Evolutionary conservation across 2,797 vertebrate genomes (phyloP), one percentile per base, ranked within the genome.

Genomic region (Chloroceryle amazona): DNA sequence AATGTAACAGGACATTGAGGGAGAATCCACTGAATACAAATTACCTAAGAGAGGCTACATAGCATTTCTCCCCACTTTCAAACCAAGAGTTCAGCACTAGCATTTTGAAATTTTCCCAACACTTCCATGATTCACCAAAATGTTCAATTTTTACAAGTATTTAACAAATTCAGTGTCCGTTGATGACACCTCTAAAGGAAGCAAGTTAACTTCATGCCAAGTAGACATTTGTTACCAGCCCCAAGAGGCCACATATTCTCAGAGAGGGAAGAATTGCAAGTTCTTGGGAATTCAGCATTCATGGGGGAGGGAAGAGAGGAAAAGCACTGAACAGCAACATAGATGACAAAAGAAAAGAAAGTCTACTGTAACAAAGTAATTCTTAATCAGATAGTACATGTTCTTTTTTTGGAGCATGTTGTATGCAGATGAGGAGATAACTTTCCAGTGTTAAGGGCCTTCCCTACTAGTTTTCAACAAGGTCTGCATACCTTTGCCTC

Each of bases 1-100:
- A 94, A 89, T 76, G 6, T 29, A 80, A 94, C 73, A 96, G 94
- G 88, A 94, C 96, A 94, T 2, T 13, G 88, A 95, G 47, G 52
- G 49, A 96, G 63, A 86, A 87, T 65, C 52, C 67, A 70, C 83
- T 16, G 90, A 94, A 96, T 93, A 96, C 86, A 86, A 95, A 93
- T 86, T 63, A 67, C 76, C 62, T 79, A 11, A 57, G 81, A 78
- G 49, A 85, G 55, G 49, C 70, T 86, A 11, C 57, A 70, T 3
- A 37, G 37, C 6, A 0, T 49, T 89, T 62, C 66, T 86, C 58
- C 70, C 46, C 49, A 61, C 46, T 84, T 92, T 37, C 68, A 88
- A 67, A 74, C 81, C 61, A 73, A 62, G 51, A 80, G 31, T 63
- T 89, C 55, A 67, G 55, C 42, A 37, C 33, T 3, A 55, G 31